These are phyloP conservation scores for Erpornis zantholeuca DNA, from an alignment of 2,113 vertebrate genomes.

Conservation along the genomic window DNA sequence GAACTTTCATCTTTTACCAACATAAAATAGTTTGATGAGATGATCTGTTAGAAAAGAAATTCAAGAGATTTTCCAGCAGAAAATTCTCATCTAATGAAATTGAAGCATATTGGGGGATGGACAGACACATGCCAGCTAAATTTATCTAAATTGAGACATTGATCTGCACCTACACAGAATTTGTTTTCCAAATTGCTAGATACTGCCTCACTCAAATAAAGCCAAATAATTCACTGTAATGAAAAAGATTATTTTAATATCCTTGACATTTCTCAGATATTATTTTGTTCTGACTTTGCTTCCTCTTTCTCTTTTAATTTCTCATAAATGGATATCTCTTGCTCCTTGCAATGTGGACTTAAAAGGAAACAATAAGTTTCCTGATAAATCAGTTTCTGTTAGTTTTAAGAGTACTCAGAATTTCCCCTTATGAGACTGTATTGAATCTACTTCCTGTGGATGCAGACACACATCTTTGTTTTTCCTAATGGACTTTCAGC, in stretches of 20 bases:
- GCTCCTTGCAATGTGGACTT: not conserved
- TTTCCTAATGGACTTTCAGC: not conserved
- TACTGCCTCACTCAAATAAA: not conserved
- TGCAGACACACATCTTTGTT: not conserved
- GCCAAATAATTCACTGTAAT: not conserved
- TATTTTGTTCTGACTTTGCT: not conserved
- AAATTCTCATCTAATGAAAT: not conserved
- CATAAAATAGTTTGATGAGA: not conserved
- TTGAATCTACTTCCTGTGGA: not conserved
- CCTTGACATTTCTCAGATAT: not conserved
- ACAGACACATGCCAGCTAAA: not conserved
- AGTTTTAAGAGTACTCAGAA: not conserved
- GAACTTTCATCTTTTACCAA: not conserved
- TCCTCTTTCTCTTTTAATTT: not conserved
- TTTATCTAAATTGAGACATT: not conserved
- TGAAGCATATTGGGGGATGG: not conserved
- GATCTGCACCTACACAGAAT: not conserved
- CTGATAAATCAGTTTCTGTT: not conserved
- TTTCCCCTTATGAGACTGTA: not conserved
- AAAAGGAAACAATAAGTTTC: not conserved
- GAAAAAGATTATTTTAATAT: not conserved
- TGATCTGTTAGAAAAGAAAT: not conserved
- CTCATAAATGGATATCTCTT: not conserved
- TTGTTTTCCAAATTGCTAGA: not conserved
- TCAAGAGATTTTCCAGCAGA: not conserved